These are phyloP conservation scores for Nomada goodeniana DNA, from an alignment of 2,888 invertebrate genomes.

Conservation along the genomic window DNA sequence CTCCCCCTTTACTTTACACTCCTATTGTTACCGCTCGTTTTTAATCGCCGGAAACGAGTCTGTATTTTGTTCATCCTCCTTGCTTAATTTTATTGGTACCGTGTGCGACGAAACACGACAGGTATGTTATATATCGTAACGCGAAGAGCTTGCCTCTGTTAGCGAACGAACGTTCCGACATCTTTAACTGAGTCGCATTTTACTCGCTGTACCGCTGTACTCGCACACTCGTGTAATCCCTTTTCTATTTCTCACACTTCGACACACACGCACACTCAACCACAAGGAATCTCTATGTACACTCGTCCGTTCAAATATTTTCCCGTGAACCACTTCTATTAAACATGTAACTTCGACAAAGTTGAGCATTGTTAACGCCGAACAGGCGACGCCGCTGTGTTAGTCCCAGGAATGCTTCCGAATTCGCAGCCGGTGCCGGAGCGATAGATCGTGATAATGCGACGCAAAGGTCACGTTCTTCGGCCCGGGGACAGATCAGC, in stretches of 20 bases:
- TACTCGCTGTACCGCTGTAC: background rate
- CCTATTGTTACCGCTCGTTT: background rate
- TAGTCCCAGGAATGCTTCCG: conserved; percentile 3
- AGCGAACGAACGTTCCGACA: background rate
- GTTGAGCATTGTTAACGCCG: background rate
- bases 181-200: background rate
- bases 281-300: background rate
- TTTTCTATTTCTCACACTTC: background rate
- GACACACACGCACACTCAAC: background rate
- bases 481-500: background rate
- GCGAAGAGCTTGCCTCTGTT: background rate
- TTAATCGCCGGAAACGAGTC: background rate
- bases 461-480: conserved; percentile 12
- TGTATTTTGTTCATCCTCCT: background rate
- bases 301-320: background rate
- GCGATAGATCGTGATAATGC: conserved; percentile 10
- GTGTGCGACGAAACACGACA: background rate
- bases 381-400: background rate
- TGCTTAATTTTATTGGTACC: background rate
- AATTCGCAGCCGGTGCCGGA: background rate
- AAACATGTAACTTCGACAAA: conserved; percentile 9
- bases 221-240: background rate
- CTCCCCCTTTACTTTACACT: conserved; percentile 3
- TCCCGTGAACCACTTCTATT: background rate
- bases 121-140: background rate